phyloP scores from a whole-genome alignment of 2,797 vertebrate species.

The Danio tinwini region DNA sequence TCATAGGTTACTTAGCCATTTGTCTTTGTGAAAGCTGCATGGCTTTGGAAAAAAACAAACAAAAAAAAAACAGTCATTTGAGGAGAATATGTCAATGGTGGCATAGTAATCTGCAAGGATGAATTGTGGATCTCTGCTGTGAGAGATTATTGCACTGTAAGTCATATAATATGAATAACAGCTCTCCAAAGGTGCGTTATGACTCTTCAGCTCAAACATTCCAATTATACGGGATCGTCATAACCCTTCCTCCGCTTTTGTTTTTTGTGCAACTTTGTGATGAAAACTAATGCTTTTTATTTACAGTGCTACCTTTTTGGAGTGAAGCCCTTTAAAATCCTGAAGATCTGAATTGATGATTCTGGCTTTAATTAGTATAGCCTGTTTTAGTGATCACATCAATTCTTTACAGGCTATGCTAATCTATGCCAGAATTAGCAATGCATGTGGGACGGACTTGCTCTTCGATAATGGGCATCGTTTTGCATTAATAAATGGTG shows the following conservation, averaged over 20 bases:
- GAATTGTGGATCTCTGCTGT: background rate
- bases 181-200: background rate
- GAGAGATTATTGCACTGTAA: background rate
- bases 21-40: background rate
- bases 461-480: slow-evolving; percentile 20
- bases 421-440: slow-evolving; percentile 87
- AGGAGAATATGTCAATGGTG: background rate
- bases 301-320: slow-evolving; percentile 59
- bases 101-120: background rate
- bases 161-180: slow-evolving; percentile 19
- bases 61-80: background rate
- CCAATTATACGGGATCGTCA: slow-evolving; percentile 6
- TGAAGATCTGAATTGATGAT: slow-evolving; percentile 70
- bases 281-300: slow-evolving; percentile 57
- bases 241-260: slow-evolving; percentile 20
- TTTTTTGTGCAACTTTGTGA: slow-evolving; percentile 13
- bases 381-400: slow-evolving; percentile 79
- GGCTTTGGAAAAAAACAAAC: background rate
- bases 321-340: slow-evolving; percentile 51
- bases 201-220: background rate
- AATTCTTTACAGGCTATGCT: slow-evolving; percentile 91
- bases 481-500: slow-evolving; percentile 2
- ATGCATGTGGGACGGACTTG: slow-evolving; percentile 66
- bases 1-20: background rate
- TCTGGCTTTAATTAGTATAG: slow-evolving; percentile 82